Evolutionary conservation across 1,140 invertebrate genomes (phyloP), one percentile per base, ranked within the genome.

Genomic region (Aphelinus atriplicis): DNA sequence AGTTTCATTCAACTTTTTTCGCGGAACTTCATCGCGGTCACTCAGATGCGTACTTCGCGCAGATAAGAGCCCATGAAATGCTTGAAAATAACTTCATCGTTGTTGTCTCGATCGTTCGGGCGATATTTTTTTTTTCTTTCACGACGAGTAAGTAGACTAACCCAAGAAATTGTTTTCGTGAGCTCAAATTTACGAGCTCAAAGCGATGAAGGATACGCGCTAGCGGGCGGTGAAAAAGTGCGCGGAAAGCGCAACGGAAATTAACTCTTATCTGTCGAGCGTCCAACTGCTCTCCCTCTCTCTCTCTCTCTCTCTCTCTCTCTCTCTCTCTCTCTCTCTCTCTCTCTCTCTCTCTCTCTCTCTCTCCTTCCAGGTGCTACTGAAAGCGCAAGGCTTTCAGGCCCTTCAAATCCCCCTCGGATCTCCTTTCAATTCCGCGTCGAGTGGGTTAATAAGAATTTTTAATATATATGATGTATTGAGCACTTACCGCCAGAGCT

Each of bases 261-360:
- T 74, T 60, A 74, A 74, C 58, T 74, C 64, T 68, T 74, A 68
- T 74, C 65, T 62, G 43, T 62, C 51, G n/a, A 67, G 64, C 50
- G 48, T 67, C 60, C 45, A 60, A 56, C 7, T 56, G n/a, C 2
- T 55, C 56, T 10, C 43, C 7, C 26, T 26, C 26, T 26, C 26
- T 26, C 26, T 26, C 42, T 10, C 42, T 42, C 3, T 7, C 42
- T 48, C 56, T 56, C 56, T 48, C 45, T 10, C 56, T 71, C 48
- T 10, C 42, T 47, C 62, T 9, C 43, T 61, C 50, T 51, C 57
- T 62, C n/a, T 3, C 7, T 7, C 7, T 10, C 42, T 42, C 3
- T 7, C 42, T 48, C 56, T 56, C 56, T 48, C 45, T 10, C 56
- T 71, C 48, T 10, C 42, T 47, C 62, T 9, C 43, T 61, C 50